Base-by-base conservation (phyloP, 1,140 invertebrate genomes). In the Trichogramma pretiosum region DNA sequence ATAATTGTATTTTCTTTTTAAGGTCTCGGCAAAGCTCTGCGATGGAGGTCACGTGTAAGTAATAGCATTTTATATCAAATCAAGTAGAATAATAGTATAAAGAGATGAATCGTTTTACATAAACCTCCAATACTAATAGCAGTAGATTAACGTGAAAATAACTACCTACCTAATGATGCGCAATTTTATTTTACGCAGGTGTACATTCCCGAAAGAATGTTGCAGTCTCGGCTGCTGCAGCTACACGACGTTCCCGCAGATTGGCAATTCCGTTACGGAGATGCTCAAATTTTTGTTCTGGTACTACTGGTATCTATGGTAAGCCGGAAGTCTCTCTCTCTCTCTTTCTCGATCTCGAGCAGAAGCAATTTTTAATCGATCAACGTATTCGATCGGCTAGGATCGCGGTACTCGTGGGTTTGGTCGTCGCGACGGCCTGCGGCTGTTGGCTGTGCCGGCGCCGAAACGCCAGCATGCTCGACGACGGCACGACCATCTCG, bases 171-270 rank as follows among this genome's bases (percentile, higher is more conserved):
- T n/a, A n/a, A n/a, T n/a, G n/a, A n/a, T n/a, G n/a, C n/a, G n/a
- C n/a, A n/a, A n/a, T n/a, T n/a, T n/a, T n/a, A n/a, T n/a, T 54
- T 49, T 59, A 61, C 57, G 28, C 36, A 71, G 67, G 23, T 85
- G 83, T 59, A 77, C 78, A 30, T 74, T 80, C 49, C 79, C 81
- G 46, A 82, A 82, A 65, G 75, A 81, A 59, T 85, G 83, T 64
- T 87, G 83, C 68, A 76, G 77, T 32, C 72, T 79, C 62, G 83
- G 81, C 41, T 86, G 83, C 65, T 87, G 84, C 67, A 47, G 39
- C 17, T 81, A 79, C 50, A 34, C 67, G 56, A 43, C 73, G 64
- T 59, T 74, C 65, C 55, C 74, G 66, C 51, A 77, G 59, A 52
- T 71, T 68, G 55, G 67, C 64, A 55, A 61, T 62, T 55, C 65